Conservation (phyloP, 2,888 invertebrate genomes). For the Arge pagana region DNA sequence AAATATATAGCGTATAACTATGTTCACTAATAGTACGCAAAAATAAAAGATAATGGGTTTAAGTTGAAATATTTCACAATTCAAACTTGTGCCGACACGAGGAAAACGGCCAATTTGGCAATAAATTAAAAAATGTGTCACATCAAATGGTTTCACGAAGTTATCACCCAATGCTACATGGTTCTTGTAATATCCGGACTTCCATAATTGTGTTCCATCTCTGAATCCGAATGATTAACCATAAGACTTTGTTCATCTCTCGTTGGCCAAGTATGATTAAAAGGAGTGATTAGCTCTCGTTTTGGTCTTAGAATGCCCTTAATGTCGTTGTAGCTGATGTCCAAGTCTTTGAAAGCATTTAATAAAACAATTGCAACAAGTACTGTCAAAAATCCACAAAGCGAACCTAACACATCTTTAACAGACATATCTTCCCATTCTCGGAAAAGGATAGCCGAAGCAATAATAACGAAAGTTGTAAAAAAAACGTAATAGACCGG, state of each 20-base stretch:
- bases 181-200: conserved; percentile 30
- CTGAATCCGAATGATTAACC: conserved; percentile 31
- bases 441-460: conserved; percentile 87
- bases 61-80: too few relatives aligned
- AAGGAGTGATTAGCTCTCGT: conserved; percentile 39
- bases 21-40: too few relatives aligned
- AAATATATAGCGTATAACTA: too few relatives aligned
- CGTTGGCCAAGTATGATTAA: conserved; percentile 13
- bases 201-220: conserved; percentile 36
- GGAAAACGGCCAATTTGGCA: too few relatives aligned
- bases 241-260: conserved; percentile 35
- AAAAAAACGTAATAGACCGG: conserved; percentile 98
- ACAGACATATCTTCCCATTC: conserved; percentile 83
- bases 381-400: conserved; percentile 86
- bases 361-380: conserved; percentile 88
- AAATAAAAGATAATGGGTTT: too few relatives aligned
- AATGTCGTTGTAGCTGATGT: conserved; percentile 66
- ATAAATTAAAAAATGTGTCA: too few relatives aligned
- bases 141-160: too few relatives aligned
- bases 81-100: too few relatives aligned
- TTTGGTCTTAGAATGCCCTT: conserved; percentile 62
- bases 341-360: conserved; percentile 84
- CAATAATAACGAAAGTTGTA: conserved; percentile 88
- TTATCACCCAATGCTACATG: conserved; percentile 34
- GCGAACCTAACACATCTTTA: conserved; percentile 79